Evolutionary conservation across 2,113 vertebrate species (phyloP), one percentile per base, ranked within the genome.

Genomic region (Callorhinus ursinus): DNA sequence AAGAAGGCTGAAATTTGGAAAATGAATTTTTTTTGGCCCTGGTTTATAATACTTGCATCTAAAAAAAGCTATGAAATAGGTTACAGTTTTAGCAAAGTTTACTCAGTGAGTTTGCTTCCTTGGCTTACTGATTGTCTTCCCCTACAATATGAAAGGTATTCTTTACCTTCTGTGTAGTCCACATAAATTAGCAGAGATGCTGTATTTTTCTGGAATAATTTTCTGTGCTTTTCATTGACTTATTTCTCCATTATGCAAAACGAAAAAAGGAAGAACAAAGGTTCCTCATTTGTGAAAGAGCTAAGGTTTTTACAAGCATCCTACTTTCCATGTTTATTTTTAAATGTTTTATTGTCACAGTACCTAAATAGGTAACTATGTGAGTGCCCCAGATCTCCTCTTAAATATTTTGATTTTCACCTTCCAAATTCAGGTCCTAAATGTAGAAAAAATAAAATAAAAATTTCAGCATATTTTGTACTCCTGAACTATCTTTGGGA

Each of bases 351-450:
- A 57, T 88, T 94, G 36, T 92, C n/a, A 49, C 53, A 33, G 69
- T 88, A 53, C 42, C 79, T 88, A 93, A 93, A 67, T 74, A 74
- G 13, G 39, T 79, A 77, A 83, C 59, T 82, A 39, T 26, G 1
- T 31, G 42, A 5, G 21, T 88, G n/a, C 3, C 33, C 83, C n/a
- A 94, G 28, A 46, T 91, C 36, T 93, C n/a, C 28, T 46, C 11
- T 91, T 84, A 87, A 87, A 76, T n/a, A 5, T 53, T 77, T 80
- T 86, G 53, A 93, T 92, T 93, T 85, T 87, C 18, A 16, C 28
- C 26, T 94, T 65, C 36, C 18, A 63, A 77, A 76, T 83, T 91
- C 24, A 83, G 3, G 15, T 93, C 36, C 26, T 86, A 93, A 96
- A 53, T 93, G 59, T 2, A 61, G 57, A 86, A 76, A 82, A 84